Evolutionary conservation across 1,140 invertebrate genomes (phyloP).

Genomic region (Brachionus sp.): DNA sequence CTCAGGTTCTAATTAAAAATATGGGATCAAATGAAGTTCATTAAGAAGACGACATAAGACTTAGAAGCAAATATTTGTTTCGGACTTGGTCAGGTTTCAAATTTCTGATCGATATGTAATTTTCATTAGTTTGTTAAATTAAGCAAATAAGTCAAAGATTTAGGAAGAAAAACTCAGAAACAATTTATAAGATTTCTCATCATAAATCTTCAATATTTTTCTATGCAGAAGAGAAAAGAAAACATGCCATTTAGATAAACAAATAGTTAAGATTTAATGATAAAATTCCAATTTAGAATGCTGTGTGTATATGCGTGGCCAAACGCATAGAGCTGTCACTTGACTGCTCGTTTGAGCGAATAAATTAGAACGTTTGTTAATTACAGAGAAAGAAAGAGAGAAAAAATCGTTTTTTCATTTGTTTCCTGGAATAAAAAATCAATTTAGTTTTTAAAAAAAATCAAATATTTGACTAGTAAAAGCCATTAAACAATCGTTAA

Average conservation of each 20-base stretch:
- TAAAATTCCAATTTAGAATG: background rate
- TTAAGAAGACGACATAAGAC: background rate
- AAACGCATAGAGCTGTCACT: background rate
- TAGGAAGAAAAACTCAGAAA: background rate
- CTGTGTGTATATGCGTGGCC: background rate
- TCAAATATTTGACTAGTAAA: conserved; percentile 33
- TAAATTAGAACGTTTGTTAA: conserved; percentile 10
- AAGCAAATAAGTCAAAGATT: conserved; percentile 6
- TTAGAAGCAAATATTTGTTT: background rate
- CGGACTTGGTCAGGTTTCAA: background rate
- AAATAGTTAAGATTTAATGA: background rate
- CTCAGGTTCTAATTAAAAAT: conserved; percentile 18
- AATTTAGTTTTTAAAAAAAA: conserved; percentile 15
- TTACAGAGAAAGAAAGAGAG: background rate
- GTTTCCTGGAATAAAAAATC: conserved; percentile 19
- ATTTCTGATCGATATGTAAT: conserved; percentile 35
- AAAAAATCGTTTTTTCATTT: background rate
- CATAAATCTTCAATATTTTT: background rate
- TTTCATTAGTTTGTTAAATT: conserved; percentile 32
- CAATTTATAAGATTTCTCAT: background rate
- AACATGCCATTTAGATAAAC: background rate
- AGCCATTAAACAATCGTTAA: conserved; percentile 26
- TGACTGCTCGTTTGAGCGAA: background rate
- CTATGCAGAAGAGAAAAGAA: background rate
- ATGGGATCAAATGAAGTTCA: conserved; percentile 4